phyloP scores from a whole-genome alignment of 2,888 invertebrate species.

The Ectemnius lituratus region DNA sequence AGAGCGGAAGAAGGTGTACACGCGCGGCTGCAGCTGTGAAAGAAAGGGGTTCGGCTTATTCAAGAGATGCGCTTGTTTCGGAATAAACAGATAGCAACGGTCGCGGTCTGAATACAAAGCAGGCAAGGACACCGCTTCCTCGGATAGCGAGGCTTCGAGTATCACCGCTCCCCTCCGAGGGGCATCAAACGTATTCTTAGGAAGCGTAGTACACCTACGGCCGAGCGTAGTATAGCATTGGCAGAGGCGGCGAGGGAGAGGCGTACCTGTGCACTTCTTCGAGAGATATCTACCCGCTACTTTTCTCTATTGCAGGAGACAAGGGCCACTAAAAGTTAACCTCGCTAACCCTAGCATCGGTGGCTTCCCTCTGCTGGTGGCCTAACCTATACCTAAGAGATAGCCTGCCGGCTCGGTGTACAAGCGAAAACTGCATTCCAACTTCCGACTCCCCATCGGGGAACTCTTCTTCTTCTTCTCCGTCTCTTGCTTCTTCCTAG shows the following conservation, averaged over 20 bases:
- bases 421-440: conserved; percentile 64
- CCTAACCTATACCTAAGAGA: conserved; percentile 38
- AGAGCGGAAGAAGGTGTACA: too few relatives aligned
- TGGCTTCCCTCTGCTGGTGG: not conserved
- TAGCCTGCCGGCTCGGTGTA: conserved; percentile 25
- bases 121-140: conserved; percentile 56
- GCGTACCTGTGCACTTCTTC: conserved; percentile 11
- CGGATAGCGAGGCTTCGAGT: conserved; percentile 59
- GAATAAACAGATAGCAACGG: conserved; percentile 75
- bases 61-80: conserved; percentile 71
- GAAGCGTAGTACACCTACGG: conserved; percentile 16
- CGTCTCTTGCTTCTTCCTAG: conserved; percentile 8
- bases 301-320: conserved; percentile 62
- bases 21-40: conserved; percentile 5
- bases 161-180: conserved; percentile 55
- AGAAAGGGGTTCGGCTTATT: too few relatives aligned
- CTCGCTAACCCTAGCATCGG: conserved; percentile 25
- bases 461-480: conserved; percentile 29
- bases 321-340: conserved; percentile 60
- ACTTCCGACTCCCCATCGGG: conserved; percentile 45
- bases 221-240: conserved; percentile 48
- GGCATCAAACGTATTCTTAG: conserved; percentile 43
- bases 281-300: conserved; percentile 61
- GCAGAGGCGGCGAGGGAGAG: conserved; percentile 21
- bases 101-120: conserved; percentile 73